Evolutionary conservation across 2,888 invertebrate species (phyloP).

Genomic region (Thymelicus lineola): DNA sequence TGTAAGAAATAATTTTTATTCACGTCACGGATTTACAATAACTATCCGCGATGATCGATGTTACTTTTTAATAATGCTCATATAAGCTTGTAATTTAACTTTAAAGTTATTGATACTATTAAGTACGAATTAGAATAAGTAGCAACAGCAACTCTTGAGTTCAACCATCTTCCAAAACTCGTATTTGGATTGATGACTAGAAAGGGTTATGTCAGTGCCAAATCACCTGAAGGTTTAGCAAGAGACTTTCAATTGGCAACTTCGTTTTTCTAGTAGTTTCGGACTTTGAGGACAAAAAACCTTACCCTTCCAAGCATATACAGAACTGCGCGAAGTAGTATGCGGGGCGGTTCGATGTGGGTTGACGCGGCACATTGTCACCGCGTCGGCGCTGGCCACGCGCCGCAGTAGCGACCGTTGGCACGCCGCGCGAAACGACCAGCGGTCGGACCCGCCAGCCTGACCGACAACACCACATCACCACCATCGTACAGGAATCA

Average conservation of each 20-base stretch:
- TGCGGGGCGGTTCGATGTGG: constrained; percentile 80
- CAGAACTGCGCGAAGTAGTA: constrained; percentile 89
- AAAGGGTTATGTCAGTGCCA: too few species aligned
- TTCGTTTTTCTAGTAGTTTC: too few species aligned
- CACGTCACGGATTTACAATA: too few species aligned
- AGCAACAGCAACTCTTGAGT: too few species aligned
- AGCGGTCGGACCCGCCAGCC: constrained; percentile 83
- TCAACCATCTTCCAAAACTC: too few species aligned
- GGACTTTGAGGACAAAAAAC: not conserved
- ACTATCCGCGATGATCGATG: too few species aligned
- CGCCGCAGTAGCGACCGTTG: constrained; percentile 78
- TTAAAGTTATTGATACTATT: too few species aligned
- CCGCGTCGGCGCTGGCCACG: constrained; percentile 82
- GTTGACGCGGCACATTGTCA: constrained; percentile 74
- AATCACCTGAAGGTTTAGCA: not conserved
- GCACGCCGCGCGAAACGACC: constrained; percentile 84
- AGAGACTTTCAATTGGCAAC: not conserved
- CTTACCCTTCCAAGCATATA: constrained; percentile 86
- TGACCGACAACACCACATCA: constrained; percentile 42
- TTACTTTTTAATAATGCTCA: too few species aligned
- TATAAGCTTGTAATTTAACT: too few species aligned
- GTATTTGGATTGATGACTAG: too few species aligned
- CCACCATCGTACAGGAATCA: not conserved
- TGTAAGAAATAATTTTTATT: too few species aligned
- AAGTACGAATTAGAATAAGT: too few species aligned